phyloP scores from a whole-genome alignment of 2,888 invertebrate species.

The Dinocampus coccinellae region DNA sequence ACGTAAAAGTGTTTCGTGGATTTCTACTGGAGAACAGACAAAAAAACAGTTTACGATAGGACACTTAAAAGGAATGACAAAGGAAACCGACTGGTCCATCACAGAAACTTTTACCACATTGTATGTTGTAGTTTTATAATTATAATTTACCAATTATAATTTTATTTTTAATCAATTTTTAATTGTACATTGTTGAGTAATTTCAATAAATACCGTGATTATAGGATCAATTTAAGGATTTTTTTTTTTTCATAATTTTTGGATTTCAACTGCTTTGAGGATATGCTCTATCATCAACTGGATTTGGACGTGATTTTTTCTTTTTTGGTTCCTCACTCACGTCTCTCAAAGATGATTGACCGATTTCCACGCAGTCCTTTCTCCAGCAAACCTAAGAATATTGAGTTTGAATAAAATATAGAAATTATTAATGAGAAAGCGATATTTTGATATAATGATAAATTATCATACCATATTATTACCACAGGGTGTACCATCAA shows the following conservation, averaged over 20 bases:
- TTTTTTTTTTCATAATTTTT: too few species aligned
- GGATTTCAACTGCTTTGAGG: too few species aligned
- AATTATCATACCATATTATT: not conserved
- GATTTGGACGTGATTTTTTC: too few species aligned
- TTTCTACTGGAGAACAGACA: slow-evolving; percentile 51
- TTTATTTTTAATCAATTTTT: too few species aligned
- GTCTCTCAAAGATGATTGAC: too few species aligned
- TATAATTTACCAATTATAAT: too few species aligned
- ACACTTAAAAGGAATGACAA: slow-evolving; percentile 57
- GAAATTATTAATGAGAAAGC: not conserved
- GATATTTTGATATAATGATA: not conserved
- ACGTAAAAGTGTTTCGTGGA: slow-evolving; percentile 65
- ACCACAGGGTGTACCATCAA: not conserved
- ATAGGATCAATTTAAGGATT: too few species aligned
- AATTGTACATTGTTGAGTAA: too few species aligned
- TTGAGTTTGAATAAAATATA: not conserved
- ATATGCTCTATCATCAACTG: too few species aligned
- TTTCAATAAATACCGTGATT: too few species aligned
- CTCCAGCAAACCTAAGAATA: not conserved
- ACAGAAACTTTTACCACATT: not conserved
- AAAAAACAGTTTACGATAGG: slow-evolving; percentile 62
- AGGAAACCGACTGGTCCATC: slow-evolving; percentile 53
- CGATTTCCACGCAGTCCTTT: not conserved
- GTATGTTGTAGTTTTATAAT: not conserved
- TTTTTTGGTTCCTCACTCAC: too few species aligned